A percentile compares a stretch with the other conserved stretches of the same genome.
Conservation (phyloP, 92 coral and sea anemone species). For the Porites rus region DNA sequence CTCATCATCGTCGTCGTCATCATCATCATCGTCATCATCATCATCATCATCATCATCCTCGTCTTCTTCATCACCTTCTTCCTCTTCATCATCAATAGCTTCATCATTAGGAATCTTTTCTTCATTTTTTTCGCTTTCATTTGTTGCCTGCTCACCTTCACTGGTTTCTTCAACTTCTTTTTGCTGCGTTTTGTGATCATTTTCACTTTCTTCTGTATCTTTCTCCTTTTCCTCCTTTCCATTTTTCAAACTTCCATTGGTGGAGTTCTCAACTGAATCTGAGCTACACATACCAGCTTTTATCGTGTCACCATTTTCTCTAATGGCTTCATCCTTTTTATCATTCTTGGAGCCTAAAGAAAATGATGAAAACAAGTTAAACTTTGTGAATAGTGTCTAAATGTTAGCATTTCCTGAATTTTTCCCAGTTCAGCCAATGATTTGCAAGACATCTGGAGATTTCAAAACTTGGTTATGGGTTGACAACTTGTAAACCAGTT, state of each 20-base stretch:
- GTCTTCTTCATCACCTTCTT: slow-evolving; percentile 33
- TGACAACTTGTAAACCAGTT: too few species aligned
- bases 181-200: slow-evolving; percentile 9
- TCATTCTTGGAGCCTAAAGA: slow-evolving; percentile 17
- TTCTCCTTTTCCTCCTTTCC: not conserved
- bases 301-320: slow-evolving; percentile 27
- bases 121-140: slow-evolving; percentile 15
- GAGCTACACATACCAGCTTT: not conserved
- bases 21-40: slow-evolving; percentile 48
- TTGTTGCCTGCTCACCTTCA: slow-evolving; percentile 10
- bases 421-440: too few species aligned
- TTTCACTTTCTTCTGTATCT: slow-evolving; percentile 18
- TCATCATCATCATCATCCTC: slow-evolving; percentile 45
- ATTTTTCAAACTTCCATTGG: not conserved
- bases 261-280: not conserved
- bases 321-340: not conserved
- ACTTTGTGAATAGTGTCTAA: too few species aligned
- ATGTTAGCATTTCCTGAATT: too few species aligned
- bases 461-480: too few species aligned
- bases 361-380: not conserved
- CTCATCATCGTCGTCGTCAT: slow-evolving; percentile 77
- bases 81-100: slow-evolving; percentile 24
- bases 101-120: slow-evolving; percentile 20
- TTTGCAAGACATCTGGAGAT: too few species aligned
- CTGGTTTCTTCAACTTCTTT: slow-evolving; percentile 14